phyloP scores from a whole-genome alignment of 2,797 vertebrate genomes.

The Graptemys geographica region DNA sequence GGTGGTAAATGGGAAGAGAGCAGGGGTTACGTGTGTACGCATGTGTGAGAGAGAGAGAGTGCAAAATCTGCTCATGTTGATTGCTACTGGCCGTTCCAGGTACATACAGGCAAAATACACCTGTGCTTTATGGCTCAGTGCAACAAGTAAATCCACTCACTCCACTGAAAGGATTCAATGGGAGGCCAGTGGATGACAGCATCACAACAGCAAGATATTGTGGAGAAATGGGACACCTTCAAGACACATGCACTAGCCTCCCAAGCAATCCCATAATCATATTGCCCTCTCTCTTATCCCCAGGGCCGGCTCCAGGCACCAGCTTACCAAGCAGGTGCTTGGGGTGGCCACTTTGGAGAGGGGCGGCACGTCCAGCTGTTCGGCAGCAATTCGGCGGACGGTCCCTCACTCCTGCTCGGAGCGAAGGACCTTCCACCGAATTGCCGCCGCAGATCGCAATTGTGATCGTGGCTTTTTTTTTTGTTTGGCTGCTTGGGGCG shows the following conservation, averaged over 20 bases:
- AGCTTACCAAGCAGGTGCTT: too few relatives aligned
- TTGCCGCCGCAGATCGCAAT: too few relatives aligned
- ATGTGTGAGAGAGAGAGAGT: neutral
- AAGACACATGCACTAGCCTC: neutral
- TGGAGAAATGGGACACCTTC: neutral
- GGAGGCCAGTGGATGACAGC: neutral
- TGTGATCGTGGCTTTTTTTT: too few relatives aligned
- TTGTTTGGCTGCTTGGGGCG: too few relatives aligned
- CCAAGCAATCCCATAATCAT: neutral
- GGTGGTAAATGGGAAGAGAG: neutral
- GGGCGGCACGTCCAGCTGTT: too few relatives aligned
- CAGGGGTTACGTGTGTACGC: neutral
- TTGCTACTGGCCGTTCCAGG: constrained; percentile 15
- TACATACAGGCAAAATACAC: neutral
- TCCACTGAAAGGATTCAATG: neutral
- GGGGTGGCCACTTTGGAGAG: too few relatives aligned
- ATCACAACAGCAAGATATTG: neutral
- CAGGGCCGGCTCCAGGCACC: too few relatives aligned
- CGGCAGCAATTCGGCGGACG: too few relatives aligned
- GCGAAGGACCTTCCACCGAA: too few relatives aligned
- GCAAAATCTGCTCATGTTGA: neutral
- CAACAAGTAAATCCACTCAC: neutral
- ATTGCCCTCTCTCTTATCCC: neutral
- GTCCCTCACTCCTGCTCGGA: too few relatives aligned
- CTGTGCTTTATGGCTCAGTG: neutral